Conservation (phyloP, 2,888 invertebrate genomes). For the Lithosia quadra region DNA sequence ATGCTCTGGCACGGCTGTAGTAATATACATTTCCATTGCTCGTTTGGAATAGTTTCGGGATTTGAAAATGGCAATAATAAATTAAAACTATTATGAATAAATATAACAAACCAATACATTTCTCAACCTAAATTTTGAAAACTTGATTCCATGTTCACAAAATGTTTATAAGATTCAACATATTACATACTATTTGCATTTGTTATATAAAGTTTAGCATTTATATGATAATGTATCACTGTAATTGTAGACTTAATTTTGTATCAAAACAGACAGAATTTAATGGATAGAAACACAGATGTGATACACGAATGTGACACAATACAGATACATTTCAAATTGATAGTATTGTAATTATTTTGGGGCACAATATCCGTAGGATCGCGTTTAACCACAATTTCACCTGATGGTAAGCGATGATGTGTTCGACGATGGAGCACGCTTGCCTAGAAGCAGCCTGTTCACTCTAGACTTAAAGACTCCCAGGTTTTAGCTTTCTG, state of each 20-base stretch:
- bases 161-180: conserved; percentile 1
- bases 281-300: conserved; percentile 15
- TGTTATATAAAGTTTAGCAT: conserved; percentile 8
- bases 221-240: conserved; percentile 15
- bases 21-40: background rate
- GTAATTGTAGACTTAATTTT: conserved; percentile 9
- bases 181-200: background rate
- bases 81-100: conserved; percentile 2
- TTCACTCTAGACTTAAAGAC: too few relatives aligned
- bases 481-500: too few relatives aligned
- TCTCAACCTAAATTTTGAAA: background rate
- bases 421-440: too few relatives aligned
- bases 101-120: conserved; percentile 5
- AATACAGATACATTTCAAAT: conserved; percentile 1
- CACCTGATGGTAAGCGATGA: too few relatives aligned
- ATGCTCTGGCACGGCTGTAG: too few relatives aligned
- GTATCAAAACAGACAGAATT: conserved; percentile 4
- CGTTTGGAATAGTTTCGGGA: background rate
- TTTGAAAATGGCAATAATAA: background rate
- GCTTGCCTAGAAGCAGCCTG: too few relatives aligned
- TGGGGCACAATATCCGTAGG: background rate
- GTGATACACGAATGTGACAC: conserved; percentile 5
- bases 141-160: background rate
- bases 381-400: too few relatives aligned
- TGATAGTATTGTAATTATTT: conserved; percentile 3